A percentile compares a stretch with the other conserved stretches of the same genome.
Evolutionary conservation across 53 echinoderm and acorn worm species (phyloP).

Genomic region (Arbacia lixula): DNA sequence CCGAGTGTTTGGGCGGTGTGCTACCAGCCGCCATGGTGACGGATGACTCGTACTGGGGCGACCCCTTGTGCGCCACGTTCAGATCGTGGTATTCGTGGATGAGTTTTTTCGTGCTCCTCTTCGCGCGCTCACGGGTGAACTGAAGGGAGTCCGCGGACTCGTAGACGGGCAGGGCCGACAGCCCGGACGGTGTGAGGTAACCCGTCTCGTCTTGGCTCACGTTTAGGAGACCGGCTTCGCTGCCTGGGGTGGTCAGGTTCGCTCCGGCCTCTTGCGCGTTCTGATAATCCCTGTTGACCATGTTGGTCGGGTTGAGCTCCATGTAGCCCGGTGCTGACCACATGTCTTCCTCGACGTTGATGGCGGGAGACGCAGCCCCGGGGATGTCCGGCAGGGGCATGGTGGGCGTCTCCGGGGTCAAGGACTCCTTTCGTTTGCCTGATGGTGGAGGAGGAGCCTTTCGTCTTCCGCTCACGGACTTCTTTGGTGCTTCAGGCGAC

Average conservation of each 20-base stretch:
- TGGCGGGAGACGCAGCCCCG: background rate
- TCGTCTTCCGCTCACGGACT: constrained; percentile 14
- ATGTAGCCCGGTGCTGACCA: constrained; percentile 41
- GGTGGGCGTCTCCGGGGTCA: constrained; percentile 46
- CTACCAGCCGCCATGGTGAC: background rate
- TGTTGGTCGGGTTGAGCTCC: constrained; percentile 11
- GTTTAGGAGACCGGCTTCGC: constrained; percentile 4
- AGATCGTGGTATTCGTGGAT: constrained; percentile 52
- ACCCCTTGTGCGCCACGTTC: background rate
- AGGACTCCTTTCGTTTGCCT: constrained; percentile 33
- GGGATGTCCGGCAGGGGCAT: constrained; percentile 48
- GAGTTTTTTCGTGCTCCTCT: constrained; percentile 38
- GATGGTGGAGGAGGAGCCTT: background rate
- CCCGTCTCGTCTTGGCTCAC: constrained; percentile 45
- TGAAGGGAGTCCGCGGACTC: constrained; percentile 14
- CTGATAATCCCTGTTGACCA: background rate
- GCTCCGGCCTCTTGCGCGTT: background rate
- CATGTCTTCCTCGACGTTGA: background rate
- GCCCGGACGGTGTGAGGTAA: constrained; percentile 32
- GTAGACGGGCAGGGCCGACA: background rate
- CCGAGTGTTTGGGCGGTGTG: constrained; percentile 3
- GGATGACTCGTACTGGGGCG: constrained; percentile 31
- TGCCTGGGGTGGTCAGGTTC: background rate
- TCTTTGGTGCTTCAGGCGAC: background rate
- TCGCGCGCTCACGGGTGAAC: background rate